Conservation (phyloP, 2,888 invertebrate species). For the Trichacis sp. region DNA sequence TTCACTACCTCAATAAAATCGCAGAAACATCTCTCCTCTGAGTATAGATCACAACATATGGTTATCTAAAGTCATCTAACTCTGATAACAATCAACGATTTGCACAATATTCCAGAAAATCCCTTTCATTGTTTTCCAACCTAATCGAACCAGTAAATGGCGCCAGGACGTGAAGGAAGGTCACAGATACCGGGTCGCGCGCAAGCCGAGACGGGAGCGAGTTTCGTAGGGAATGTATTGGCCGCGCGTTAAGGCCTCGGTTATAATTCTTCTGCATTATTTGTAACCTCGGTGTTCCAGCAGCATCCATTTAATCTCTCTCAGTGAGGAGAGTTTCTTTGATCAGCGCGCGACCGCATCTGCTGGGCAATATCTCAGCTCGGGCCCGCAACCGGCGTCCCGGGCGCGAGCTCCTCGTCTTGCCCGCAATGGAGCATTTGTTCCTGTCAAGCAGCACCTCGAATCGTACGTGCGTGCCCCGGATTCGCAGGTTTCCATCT, state of each 20-base stretch:
- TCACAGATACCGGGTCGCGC: constrained; percentile 34
- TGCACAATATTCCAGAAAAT: too few species aligned
- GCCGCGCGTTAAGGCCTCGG: constrained; percentile 21
- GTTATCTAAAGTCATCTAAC: too few species aligned
- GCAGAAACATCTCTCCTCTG: too few species aligned
- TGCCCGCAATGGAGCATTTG: constrained; percentile 64
- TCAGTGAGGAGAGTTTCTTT: constrained; percentile 66
- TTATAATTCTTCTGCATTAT: constrained; percentile 58
- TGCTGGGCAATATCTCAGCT: constrained; percentile 67
- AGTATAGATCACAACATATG: too few species aligned
- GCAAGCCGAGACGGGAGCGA: constrained; percentile 25
- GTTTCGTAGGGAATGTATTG: constrained; percentile 28
- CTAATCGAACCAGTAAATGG: too few species aligned
- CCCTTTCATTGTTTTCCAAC: too few species aligned
- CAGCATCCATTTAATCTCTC: constrained; percentile 68
- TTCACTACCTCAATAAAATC: too few species aligned
- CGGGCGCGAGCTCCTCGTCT: constrained; percentile 66
- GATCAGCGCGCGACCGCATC: constrained; percentile 68
- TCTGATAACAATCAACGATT: too few species aligned
- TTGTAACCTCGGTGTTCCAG: constrained; percentile 64
- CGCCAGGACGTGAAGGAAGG: constrained; percentile 37
- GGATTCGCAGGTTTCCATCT: constrained; percentile 35
- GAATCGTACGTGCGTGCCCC: constrained; percentile 46
- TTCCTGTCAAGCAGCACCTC: constrained; percentile 64
- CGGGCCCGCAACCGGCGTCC: constrained; percentile 62